These are phyloP conservation scores for Myzus persicae DNA, from an alignment of 1,140 invertebrate genomes.

Conservation along the genomic window DNA sequence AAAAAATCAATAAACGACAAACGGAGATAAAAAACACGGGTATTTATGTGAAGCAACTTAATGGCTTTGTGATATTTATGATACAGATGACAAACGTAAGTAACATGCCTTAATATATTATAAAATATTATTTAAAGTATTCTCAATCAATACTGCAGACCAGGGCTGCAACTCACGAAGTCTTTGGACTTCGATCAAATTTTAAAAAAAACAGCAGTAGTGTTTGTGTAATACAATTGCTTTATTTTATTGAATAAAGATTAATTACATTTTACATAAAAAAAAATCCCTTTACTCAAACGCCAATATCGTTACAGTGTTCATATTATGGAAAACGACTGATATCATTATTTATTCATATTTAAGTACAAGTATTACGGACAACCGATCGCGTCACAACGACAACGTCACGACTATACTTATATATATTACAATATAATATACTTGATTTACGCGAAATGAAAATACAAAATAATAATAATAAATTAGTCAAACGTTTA, in stretches of 20 bases:
- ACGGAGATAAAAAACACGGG: too few species aligned
- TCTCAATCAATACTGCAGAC: neutral
- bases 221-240: neutral
- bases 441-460: neutral
- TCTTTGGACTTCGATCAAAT: neutral
- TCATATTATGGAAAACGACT: neutral
- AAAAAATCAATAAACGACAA: too few species aligned
- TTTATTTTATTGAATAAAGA: constrained; percentile 13
- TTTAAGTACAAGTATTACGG: constrained; percentile 10
- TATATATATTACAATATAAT: neutral
- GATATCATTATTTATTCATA: neutral
- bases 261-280: neutral
- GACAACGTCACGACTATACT: neutral
- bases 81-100: too few species aligned
- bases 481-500: constrained; percentile 8
- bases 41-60: too few species aligned
- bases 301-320: neutral
- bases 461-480: neutral
- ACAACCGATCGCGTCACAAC: neutral
- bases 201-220: neutral
- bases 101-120: too few species aligned
- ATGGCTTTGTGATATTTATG: too few species aligned
- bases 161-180: too few species aligned
- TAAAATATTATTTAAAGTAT: neutral
- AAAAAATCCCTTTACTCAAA: constrained; percentile 3